A percentile compares a stretch with the other conserved stretches of the same genome.
Conservation (phyloP, 2,888 invertebrate genomes). For the Cetonia aurata region DNA sequence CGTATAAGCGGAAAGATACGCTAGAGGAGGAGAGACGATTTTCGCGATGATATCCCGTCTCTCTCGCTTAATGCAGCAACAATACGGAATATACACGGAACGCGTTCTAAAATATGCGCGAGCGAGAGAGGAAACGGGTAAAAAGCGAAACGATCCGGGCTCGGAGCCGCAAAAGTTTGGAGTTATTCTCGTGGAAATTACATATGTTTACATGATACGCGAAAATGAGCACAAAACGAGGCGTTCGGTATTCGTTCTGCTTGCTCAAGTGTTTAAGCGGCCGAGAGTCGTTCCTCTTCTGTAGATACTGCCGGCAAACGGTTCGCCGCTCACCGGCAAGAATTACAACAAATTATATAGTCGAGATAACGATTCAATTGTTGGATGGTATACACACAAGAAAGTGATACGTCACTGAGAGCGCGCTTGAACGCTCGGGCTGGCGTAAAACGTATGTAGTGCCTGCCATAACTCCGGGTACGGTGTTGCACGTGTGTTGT, state of each 20-base stretch:
- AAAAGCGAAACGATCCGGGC: slow-evolving; percentile 38
- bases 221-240: slow-evolving; percentile 52
- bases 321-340: slow-evolving; percentile 20
- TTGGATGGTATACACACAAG: slow-evolving; percentile 10
- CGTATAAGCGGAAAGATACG: background rate
- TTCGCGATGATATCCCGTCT: too few relatives aligned
- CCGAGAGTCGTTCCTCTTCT: background rate
- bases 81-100: background rate
- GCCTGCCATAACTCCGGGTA: background rate
- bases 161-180: slow-evolving; percentile 42
- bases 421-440: background rate
- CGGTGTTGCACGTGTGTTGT: too few relatives aligned
- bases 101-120: background rate
- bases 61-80: too few relatives aligned
- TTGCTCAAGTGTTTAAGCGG: slow-evolving; percentile 41
- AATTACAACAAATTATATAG: slow-evolving; percentile 41
- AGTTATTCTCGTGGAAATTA: slow-evolving; percentile 51
- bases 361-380: slow-evolving; percentile 38
- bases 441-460: background rate
- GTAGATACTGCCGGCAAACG: too few relatives aligned
- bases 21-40: background rate
- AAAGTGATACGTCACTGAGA: slow-evolving; percentile 32
- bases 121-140: slow-evolving; percentile 12
- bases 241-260: slow-evolving; percentile 47
- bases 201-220: slow-evolving; percentile 53